Percentiles rank a stretch among this genome's conserved stretches.
phyloP scores from a whole-genome alignment of 2,888 invertebrate species.

The Scaptomyza parva region DNA sequence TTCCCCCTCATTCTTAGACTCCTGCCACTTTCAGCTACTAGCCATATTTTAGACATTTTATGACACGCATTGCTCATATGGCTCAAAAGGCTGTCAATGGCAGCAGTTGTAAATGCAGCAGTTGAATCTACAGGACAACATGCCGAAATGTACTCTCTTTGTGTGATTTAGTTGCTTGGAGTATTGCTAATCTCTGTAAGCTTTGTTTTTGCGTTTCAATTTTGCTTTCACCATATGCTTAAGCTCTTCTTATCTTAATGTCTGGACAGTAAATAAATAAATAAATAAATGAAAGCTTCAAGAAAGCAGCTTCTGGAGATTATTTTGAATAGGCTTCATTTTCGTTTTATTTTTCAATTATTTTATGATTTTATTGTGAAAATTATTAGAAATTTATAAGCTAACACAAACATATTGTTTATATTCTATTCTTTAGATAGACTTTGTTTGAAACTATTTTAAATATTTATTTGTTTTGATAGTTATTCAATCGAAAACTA shows the following conservation, averaged over 20 bases:
- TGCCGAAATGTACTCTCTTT: slow-evolving; percentile 3
- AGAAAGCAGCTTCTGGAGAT: not conserved
- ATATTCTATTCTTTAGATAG: too few relatives aligned
- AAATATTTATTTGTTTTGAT: too few relatives aligned
- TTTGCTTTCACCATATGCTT: not conserved
- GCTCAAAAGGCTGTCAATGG: slow-evolving; percentile 24
- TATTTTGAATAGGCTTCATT: not conserved
- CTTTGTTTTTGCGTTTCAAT: not conserved
- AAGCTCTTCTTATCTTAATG: not conserved
- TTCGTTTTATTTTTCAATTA: too few relatives aligned
- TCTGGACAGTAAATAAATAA: not conserved
- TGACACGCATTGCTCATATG: slow-evolving; percentile 54
- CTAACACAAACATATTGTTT: too few relatives aligned
- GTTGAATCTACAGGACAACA: not conserved
- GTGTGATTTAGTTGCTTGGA: not conserved
- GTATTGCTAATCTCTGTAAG: not conserved
- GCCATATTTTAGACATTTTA: slow-evolving; percentile 67
- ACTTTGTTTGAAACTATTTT: too few relatives aligned
- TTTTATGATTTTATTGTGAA: too few relatives aligned
- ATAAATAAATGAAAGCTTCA: not conserved
- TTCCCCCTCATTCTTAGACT: slow-evolving; percentile 15
- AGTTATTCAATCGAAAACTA: too few relatives aligned
- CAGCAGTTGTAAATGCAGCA: slow-evolving; percentile 5
- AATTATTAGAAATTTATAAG: too few relatives aligned
- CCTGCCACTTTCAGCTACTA: slow-evolving; percentile 45